Evolutionary conservation across 2,113 vertebrate species (phyloP).

Genomic region (Podarcis cretensis): DNA sequence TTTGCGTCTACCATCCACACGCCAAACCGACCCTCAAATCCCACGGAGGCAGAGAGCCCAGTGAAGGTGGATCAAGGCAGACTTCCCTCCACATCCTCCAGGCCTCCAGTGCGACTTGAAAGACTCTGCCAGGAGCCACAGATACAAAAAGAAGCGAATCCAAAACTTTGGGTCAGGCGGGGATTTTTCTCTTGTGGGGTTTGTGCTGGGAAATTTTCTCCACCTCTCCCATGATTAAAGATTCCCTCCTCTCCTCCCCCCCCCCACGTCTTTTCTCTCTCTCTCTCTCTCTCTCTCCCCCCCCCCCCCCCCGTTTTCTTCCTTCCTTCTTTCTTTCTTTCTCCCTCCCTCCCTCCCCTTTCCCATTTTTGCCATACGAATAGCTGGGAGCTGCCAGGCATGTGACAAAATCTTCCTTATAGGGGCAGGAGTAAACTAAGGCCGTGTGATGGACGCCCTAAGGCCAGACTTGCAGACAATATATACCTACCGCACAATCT

Average conservation of each 20-base stretch:
- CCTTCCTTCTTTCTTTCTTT: not conserved
- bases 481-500: constrained; percentile 73
- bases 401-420: constrained; percentile 74
- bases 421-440: constrained; percentile 74
- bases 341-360: constrained; percentile 32
- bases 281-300: too few relatives aligned
- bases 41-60: not conserved
- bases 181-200: constrained; percentile 57
- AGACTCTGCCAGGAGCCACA: constrained; percentile 55
- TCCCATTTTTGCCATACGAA: constrained; percentile 60
- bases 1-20: not conserved
- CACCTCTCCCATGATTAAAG: constrained; percentile 61
- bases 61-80: constrained; percentile 49
- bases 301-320: constrained; percentile 7
- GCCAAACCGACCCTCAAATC: not conserved
- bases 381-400: constrained; percentile 70
- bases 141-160: constrained; percentile 34
- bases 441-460: constrained; percentile 75
- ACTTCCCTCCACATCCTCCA: constrained; percentile 46
- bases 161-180: constrained; percentile 67
- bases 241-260: constrained; percentile 42
- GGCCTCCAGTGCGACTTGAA: constrained; percentile 64
- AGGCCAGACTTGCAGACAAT: constrained; percentile 77
- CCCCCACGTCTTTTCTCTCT: constrained; percentile 26
- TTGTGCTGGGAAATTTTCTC: constrained; percentile 64